Percentiles rank a stretch among this genome's conserved stretches.
Evolutionary conservation across 2,113 vertebrate species (phyloP).

Genomic region (Ptilorrhoa leucosticta): DNA sequence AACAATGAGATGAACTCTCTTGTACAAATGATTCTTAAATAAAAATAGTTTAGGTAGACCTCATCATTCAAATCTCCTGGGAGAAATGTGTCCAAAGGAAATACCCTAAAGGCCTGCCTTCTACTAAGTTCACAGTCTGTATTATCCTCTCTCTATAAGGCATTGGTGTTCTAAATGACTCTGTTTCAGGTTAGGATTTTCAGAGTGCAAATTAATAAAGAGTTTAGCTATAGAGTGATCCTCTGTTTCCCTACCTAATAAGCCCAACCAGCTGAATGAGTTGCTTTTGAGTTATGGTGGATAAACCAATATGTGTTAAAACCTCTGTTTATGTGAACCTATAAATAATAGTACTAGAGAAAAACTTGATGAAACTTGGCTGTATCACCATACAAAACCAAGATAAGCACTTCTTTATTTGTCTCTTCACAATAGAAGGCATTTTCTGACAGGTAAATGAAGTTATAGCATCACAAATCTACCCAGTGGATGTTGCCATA

Average conservation of each 20-base stretch:
- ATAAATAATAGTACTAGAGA: constrained; percentile 31
- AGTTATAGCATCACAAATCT: background rate
- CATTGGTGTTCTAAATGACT: constrained; percentile 56
- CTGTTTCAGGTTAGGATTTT: constrained; percentile 60
- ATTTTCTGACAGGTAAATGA: background rate
- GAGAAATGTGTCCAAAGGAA: constrained; percentile 45
- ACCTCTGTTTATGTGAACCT: background rate
- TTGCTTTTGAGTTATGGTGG: constrained; percentile 41
- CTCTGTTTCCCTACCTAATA: constrained; percentile 30
- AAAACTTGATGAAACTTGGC: background rate
- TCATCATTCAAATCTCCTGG: constrained; percentile 32
- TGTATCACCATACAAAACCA: background rate
- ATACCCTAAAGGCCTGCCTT: constrained; percentile 33
- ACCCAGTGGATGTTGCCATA: background rate
- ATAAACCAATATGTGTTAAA: constrained; percentile 19
- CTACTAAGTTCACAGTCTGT: constrained; percentile 38
- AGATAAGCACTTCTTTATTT: background rate
- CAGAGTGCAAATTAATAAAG: constrained; percentile 47
- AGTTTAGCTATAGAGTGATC: constrained; percentile 46
- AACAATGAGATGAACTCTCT: constrained; percentile 19
- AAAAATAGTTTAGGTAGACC: constrained; percentile 23
- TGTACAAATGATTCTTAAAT: constrained; percentile 17
- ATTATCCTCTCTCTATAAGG: constrained; percentile 43
- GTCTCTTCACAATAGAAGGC: background rate
- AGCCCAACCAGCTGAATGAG: background rate